These are phyloP conservation scores for Agonum fuliginosum DNA, from an alignment of 2,888 invertebrate species.

Conservation along the genomic window DNA sequence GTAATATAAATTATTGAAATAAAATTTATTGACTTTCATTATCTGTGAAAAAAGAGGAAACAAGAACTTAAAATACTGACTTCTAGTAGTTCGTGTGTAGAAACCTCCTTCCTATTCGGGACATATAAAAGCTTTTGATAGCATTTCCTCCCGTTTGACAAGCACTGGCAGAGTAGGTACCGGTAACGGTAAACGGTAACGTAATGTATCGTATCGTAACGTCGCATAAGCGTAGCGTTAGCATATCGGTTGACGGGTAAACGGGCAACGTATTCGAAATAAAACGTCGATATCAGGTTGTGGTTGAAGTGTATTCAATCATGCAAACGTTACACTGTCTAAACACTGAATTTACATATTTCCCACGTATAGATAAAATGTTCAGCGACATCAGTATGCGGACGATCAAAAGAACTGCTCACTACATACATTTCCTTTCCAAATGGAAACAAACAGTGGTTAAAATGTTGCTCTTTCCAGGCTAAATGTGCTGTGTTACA, in stretches of 20 bases:
- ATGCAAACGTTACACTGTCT: constrained; percentile 52
- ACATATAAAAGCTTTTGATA: no score
- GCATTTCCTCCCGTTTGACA: background rate
- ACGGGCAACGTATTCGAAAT: constrained; percentile 40
- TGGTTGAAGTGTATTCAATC: constrained; percentile 55
- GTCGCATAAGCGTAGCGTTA: constrained; percentile 6
- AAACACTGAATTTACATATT: constrained; percentile 56
- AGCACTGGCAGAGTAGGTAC: background rate
- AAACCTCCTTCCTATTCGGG: no score
- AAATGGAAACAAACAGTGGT: background rate
- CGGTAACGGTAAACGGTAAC: background rate
- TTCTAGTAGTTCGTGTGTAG: no score
- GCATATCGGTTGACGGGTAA: constrained; percentile 31
- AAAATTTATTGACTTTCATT: no score
- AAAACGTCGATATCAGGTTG: constrained; percentile 46
- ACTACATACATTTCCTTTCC: background rate
- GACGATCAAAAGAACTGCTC: constrained; percentile 10
- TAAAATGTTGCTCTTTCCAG: background rate
- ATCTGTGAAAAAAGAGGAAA: no score
- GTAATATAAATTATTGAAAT: no score
- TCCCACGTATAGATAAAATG: constrained; percentile 37
- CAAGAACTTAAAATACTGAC: no score
- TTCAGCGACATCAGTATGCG: constrained; percentile 3
- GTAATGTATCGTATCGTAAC: constrained; percentile 37
- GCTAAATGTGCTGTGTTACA: no score